These are phyloP conservation scores for Pachyseris speciosa DNA, from an alignment of 64 coral and sea anemone species.

Conservation along the genomic window DNA sequence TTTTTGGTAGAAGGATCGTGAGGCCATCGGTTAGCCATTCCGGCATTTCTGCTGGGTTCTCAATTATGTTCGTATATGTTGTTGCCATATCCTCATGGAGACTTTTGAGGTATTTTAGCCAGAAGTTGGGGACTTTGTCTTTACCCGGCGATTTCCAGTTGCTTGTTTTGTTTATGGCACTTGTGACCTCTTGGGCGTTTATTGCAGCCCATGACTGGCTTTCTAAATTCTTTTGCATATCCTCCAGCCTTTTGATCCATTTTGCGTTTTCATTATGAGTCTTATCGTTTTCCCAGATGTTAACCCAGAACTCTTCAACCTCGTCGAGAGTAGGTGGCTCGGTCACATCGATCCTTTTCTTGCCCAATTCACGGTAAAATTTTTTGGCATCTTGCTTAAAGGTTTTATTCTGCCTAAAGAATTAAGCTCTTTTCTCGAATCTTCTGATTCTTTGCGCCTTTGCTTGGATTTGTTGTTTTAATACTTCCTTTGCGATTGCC, in stretches of 20 bases:
- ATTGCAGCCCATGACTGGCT: not conserved
- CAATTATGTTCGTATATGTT: not conserved
- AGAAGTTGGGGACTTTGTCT: conserved; percentile 20
- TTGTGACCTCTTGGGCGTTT: not conserved
- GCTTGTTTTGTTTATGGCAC: not conserved
- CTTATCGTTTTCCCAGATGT: conserved; percentile 3
- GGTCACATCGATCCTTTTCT: not conserved
- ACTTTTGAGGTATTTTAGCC: not conserved
- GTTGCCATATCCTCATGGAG: not conserved
- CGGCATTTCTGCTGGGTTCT: not conserved
- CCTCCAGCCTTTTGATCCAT: conserved; percentile 3
- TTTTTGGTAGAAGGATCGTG: not conserved
- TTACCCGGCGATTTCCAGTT: too few species aligned
- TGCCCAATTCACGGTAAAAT: conserved; percentile 5
- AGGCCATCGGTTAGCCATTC: not conserved
- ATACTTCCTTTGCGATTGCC: not conserved
- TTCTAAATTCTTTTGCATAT: not conserved
- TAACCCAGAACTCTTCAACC: not conserved
- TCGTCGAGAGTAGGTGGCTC: not conserved
- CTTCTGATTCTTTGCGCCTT: not conserved
- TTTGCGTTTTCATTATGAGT: not conserved
- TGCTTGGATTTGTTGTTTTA: not conserved
- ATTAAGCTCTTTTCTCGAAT: not conserved
- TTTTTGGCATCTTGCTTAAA: conserved; percentile 2
- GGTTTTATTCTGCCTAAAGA: not conserved